phyloP scores from a whole-genome alignment of 2,797 vertebrate genomes.

The Danio kyathit region DNA sequence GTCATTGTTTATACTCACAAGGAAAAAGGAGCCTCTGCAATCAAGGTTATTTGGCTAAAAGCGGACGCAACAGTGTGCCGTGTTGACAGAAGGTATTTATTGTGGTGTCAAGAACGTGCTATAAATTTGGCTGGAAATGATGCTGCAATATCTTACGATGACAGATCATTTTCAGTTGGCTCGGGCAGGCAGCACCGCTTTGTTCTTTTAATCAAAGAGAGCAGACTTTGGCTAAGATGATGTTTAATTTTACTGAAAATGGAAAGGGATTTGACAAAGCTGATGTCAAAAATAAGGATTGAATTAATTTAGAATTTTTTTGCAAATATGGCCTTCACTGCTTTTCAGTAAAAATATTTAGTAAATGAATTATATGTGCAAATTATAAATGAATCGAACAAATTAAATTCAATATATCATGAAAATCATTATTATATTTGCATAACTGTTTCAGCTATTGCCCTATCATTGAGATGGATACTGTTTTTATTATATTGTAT shows the following conservation, averaged over 20 bases:
- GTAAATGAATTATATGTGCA: too few species aligned
- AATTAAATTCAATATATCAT: too few species aligned
- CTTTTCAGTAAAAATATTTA: too few species aligned
- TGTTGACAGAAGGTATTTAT: constrained; percentile 78
- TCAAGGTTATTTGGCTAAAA: constrained; percentile 80
- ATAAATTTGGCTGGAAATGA: constrained; percentile 80
- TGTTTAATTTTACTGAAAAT: constrained; percentile 53
- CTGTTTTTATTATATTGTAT: too few species aligned
- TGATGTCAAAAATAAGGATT: background rate
- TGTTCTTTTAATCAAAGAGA: constrained; percentile 77
- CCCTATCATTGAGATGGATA: too few species aligned
- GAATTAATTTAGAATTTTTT: too few species aligned
- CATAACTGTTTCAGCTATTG: too few species aligned
- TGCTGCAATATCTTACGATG: constrained; percentile 78
- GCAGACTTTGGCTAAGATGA: constrained; percentile 47
- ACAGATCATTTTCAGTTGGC: constrained; percentile 76
- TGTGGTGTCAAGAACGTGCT: constrained; percentile 72
- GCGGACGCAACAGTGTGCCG: constrained; percentile 69
- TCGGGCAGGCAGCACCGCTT: constrained; percentile 56
- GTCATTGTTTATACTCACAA: constrained; percentile 26
- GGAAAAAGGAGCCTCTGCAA: constrained; percentile 64
- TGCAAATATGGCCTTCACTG: too few species aligned
- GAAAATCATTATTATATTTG: too few species aligned
- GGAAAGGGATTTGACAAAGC: constrained; percentile 9
- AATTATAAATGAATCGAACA: too few species aligned